Evolutionary conservation across 2,888 invertebrate genomes (phyloP).

Genomic region (Alcis repandata): DNA sequence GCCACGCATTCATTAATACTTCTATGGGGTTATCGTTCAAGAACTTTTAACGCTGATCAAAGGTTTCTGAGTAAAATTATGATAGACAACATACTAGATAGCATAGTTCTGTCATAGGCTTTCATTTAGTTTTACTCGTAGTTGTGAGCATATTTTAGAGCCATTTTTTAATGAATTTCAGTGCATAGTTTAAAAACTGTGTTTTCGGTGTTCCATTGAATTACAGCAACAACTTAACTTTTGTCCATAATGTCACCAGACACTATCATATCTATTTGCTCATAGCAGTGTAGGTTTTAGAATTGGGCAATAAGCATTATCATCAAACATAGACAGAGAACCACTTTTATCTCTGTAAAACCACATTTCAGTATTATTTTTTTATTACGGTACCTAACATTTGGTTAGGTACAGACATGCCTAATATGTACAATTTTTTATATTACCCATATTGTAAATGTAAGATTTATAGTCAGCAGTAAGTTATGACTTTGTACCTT

Average conservation of each 20-base stretch:
- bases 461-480: not conserved
- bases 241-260: not conserved
- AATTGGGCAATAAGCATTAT: slow-evolving; percentile 1
- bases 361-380: not conserved
- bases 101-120: too few relatives aligned
- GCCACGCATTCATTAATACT: too few relatives aligned
- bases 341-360: not conserved
- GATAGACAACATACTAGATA: too few relatives aligned
- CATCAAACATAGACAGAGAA: not conserved
- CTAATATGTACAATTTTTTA: not conserved
- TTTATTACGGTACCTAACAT: not conserved
- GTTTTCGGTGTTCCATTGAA: too few relatives aligned
- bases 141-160: too few relatives aligned
- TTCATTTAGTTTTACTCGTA: too few relatives aligned
- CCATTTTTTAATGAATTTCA: too few relatives aligned
- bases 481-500: slow-evolving; percentile 16
- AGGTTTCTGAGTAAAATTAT: too few relatives aligned
- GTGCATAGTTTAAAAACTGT: too few relatives aligned
- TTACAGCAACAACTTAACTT: not conserved
- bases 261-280: not conserved
- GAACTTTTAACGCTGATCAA: too few relatives aligned
- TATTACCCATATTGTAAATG: not conserved
- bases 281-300: not conserved
- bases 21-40: too few relatives aligned
- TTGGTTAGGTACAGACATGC: too few relatives aligned